phyloP scores from a whole-genome alignment of 1,140 invertebrate genomes.

The Scaptomyza graminum region DNA sequence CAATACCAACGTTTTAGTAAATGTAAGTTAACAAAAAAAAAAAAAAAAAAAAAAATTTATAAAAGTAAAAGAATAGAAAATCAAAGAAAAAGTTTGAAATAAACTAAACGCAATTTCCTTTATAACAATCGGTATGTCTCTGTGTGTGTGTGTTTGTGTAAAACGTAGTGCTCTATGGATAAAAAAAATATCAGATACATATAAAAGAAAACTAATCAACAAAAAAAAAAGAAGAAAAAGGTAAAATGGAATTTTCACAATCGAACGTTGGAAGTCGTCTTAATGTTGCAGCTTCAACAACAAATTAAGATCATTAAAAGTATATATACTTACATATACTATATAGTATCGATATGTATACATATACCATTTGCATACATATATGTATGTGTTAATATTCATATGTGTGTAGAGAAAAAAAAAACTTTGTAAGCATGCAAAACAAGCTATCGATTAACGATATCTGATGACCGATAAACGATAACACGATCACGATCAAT shows the following conservation, averaged over 20 bases:
- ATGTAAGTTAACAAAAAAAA: conserved; percentile 56
- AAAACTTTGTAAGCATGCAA: conserved; percentile 18
- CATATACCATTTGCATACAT: conserved; percentile 34
- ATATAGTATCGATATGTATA: neutral
- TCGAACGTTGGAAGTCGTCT: conserved; percentile 49
- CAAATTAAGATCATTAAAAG: conserved; percentile 53
- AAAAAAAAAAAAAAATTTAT: conserved; percentile 9
- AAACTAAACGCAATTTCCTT: conserved; percentile 51
- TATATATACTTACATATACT: conserved; percentile 20
- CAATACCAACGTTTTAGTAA: conserved; percentile 75
- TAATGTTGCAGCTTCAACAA: conserved; percentile 60
- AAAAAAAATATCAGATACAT: conserved; percentile 48
- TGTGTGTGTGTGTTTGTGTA: conserved; percentile 23
- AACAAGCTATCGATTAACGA: conserved; percentile 6
- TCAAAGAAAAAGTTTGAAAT: conserved; percentile 5
- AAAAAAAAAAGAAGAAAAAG: conserved; percentile 10
- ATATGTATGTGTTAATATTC: conserved; percentile 29
- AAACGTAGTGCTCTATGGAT: conserved; percentile 37
- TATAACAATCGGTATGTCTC: conserved; percentile 53
- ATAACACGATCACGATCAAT: conserved; percentile 9
- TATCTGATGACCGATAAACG: conserved; percentile 17
- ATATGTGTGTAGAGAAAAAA: conserved; percentile 12
- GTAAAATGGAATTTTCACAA: conserved; percentile 19
- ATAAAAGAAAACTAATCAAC: conserved; percentile 54
- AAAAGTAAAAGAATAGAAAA: conserved; percentile 21